Evolutionary conservation across 2,888 invertebrate species (phyloP).

Genomic region (Trachelus tabidus): DNA sequence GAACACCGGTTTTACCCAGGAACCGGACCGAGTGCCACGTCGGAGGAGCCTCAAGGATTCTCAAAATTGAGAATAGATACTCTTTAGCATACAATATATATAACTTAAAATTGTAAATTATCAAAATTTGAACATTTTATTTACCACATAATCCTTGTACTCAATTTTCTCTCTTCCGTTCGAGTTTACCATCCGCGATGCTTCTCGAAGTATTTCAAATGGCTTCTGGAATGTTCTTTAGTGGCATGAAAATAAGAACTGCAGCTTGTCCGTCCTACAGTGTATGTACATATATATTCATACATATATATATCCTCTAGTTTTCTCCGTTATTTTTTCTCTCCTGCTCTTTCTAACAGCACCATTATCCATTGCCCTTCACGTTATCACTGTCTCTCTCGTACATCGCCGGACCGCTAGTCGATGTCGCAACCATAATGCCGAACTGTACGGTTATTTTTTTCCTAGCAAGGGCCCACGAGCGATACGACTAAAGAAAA

Average conservation of each 20-base stretch:
- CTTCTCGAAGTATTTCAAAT: neutral
- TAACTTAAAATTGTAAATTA: neutral
- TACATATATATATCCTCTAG: constrained; percentile 17
- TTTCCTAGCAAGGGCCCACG: neutral
- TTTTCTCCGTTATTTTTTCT: constrained; percentile 4
- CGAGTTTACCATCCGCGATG: neutral
- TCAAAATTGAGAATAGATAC: neutral
- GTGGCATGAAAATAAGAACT: neutral
- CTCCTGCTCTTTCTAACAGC: neutral
- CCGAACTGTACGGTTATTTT: constrained; percentile 6
- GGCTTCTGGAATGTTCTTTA: neutral
- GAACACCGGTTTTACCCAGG: neutral
- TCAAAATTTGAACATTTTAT: neutral
- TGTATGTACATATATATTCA: constrained; percentile 25
- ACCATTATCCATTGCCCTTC: neutral
- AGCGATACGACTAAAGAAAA: neutral
- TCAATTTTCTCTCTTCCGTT: neutral
- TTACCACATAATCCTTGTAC: neutral
- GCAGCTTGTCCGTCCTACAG: constrained; percentile 6
- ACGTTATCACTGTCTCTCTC: neutral
- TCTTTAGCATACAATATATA: neutral
- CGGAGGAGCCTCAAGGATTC: neutral
- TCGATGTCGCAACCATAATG: constrained; percentile 32
- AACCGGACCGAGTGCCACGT: neutral
- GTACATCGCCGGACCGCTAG: constrained; percentile 29